Evolutionary conservation across 2,797 vertebrate species (phyloP).

Genomic region (Fundulus diaphanus): DNA sequence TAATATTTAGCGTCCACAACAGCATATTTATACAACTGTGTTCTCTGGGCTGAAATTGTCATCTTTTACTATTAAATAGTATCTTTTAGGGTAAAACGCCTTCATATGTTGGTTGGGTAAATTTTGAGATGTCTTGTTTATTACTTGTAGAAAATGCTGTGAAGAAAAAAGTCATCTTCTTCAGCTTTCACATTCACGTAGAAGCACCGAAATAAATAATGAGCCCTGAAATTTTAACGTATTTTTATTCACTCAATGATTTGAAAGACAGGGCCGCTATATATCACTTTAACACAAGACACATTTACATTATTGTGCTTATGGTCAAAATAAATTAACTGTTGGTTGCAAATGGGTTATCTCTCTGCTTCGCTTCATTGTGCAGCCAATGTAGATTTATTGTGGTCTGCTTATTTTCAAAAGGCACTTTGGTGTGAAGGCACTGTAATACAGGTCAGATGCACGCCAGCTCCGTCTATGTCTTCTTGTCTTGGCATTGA

Average conservation of each 20-base stretch:
- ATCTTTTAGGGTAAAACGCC: too few species aligned
- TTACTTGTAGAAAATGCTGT: not conserved
- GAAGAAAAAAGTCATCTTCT: not conserved
- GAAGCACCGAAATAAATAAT: conserved; percentile 1
- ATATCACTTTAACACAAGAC: conserved; percentile 37
- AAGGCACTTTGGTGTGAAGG: conserved; percentile 59
- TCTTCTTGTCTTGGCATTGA: conserved; percentile 27
- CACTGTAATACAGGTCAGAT: conserved; percentile 39
- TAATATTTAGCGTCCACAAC: not conserved
- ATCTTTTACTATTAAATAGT: too few species aligned
- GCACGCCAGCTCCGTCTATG: conserved; percentile 7
- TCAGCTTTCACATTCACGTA: not conserved
- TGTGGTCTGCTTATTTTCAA: not conserved
- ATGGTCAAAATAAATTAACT: conserved; percentile 17
- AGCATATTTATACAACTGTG: not conserved
- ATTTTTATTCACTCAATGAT: conserved; percentile 55
- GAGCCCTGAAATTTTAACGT: conserved; percentile 23
- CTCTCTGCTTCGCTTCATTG: not conserved
- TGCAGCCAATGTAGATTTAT: not conserved
- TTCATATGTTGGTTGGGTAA: not conserved
- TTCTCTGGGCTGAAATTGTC: not conserved
- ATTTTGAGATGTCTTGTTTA: not conserved
- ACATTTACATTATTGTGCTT: conserved; percentile 26
- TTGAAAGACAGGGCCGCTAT: conserved; percentile 34
- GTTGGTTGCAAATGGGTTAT: not conserved